Evolutionary conservation across 2,113 vertebrate species (phyloP).

Genomic region (Lagopus leucura): DNA sequence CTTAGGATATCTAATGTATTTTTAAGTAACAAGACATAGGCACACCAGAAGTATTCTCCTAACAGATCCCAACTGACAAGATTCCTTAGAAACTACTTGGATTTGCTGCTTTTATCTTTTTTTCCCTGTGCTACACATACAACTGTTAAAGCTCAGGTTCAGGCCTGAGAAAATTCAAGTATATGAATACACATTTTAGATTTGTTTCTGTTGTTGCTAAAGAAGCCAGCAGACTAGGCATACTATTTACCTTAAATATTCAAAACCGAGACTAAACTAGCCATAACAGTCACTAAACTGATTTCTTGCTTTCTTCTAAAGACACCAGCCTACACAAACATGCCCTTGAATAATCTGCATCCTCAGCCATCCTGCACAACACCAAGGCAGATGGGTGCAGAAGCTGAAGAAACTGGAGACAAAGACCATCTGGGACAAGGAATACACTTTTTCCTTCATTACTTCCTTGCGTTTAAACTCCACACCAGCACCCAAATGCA

Average conservation of each 20-base stretch:
- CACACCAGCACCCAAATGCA: background rate
- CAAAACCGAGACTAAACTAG: background rate
- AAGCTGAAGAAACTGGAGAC: background rate
- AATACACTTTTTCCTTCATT: background rate
- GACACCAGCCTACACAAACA: background rate
- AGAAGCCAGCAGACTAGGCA: background rate
- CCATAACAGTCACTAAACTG: background rate
- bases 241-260: background rate
- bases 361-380: background rate
- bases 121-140: background rate
- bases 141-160: background rate
- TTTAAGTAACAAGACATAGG: background rate
- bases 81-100: background rate
- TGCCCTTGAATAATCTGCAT: background rate
- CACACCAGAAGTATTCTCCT: background rate
- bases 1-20: background rate
- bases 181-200: background rate
- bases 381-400: background rate
- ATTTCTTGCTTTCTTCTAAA: background rate
- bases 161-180: background rate
- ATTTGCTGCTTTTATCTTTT: background rate
- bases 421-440: background rate
- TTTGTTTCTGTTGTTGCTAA: background rate
- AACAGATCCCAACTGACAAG: rapidly evolving
- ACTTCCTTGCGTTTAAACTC: background rate